Evolutionary conservation across 2,797 vertebrate genomes (phyloP).

Genomic region (Hemitrygon akajei): DNA sequence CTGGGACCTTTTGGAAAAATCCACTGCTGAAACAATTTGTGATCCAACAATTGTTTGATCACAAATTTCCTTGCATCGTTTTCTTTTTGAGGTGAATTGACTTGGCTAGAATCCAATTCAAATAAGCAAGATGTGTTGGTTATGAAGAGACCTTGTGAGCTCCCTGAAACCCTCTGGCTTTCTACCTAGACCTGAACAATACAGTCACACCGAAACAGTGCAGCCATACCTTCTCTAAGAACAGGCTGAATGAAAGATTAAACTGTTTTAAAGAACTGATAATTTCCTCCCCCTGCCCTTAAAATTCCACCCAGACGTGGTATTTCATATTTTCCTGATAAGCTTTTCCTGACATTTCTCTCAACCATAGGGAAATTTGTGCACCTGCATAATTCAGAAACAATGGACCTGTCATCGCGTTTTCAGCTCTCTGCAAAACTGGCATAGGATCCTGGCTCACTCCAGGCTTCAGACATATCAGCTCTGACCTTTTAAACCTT

Average conservation of each 20-base stretch:
- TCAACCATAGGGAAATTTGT: neutral
- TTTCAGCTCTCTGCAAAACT: neutral
- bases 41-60: neutral
- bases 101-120: neutral
- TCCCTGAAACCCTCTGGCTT: neutral
- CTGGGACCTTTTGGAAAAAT: neutral
- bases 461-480: neutral
- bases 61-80: neutral
- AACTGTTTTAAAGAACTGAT: neutral
- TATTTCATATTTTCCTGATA: neutral
- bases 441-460: neutral
- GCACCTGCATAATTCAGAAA: slow-evolving; percentile 10
- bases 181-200: neutral
- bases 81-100: neutral
- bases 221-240: neutral
- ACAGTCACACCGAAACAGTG: neutral
- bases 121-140: neutral
- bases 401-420: slow-evolving; percentile 15
- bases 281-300: neutral
- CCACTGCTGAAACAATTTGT: neutral
- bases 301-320: neutral
- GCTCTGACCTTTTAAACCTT: slow-evolving; percentile 16
- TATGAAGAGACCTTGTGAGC: neutral
- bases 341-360: neutral
- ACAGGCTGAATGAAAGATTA: neutral